Base-by-base conservation (phyloP, 2,888 invertebrate genomes). In the Lycia hirtaria region DNA sequence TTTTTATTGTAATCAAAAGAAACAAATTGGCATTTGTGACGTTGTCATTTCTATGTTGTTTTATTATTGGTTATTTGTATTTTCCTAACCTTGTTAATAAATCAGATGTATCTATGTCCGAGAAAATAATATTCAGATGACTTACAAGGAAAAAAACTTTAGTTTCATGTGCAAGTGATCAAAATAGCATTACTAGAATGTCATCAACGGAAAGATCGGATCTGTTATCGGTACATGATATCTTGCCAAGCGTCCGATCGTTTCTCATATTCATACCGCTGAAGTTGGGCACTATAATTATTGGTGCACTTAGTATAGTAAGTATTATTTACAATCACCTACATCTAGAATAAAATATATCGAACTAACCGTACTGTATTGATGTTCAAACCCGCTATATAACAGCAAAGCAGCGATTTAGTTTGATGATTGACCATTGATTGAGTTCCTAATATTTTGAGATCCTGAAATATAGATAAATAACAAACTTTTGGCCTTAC, bases 191-290 rank as follows among this genome's bases (percentile, higher is more conserved):
- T 10, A 2, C 15, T 33, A 37, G 10, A 10, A 37, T 37, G 37
- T n/a, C n/a, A 19, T n/a, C 37, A 37, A 10, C 17, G n/a, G 37
- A 17, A 1, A 37, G 4, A 37, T n/a, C 17, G 9, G 19, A 19
- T 10, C 19, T 19, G 4, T 37, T 37, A 5, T 41, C 41, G 5
- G 9, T 41, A 1, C 41, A 26, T 9, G 41, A 41, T 9, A 4
- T 28, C 15, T 41, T 41, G 9, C 41, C 41, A 10, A 24, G 26
- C 26, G 41, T 41, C 15, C 10, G 3, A 0, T 26, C 26, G 9
- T 41, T 41, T 41, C 41, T 41, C 14, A 9, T 15, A 26, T 26
- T 26, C 26, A 26, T 41, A 26, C 9, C 41, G 14, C 26, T 41
- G 26, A 41, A 26, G 10, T 2, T 1, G 6, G 41, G 41, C 14